These are phyloP conservation scores for Spondyliosoma cantharus DNA, from an alignment of 2,797 vertebrate species.

Conservation along the genomic window DNA sequence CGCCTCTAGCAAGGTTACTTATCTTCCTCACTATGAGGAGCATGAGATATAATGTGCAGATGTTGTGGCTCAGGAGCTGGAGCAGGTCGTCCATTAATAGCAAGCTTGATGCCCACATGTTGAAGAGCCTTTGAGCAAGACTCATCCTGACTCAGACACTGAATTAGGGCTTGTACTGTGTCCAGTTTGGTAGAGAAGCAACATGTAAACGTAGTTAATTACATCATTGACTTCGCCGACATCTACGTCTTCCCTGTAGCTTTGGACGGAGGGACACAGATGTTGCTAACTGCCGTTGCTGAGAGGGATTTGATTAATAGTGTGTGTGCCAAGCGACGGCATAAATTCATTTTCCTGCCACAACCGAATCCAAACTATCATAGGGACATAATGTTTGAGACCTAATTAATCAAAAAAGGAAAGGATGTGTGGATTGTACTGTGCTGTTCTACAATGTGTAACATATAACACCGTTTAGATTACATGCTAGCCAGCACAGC, in stretches of 20 bases:
- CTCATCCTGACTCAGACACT: neutral
- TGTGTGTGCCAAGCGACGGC: neutral
- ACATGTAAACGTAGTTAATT: neutral
- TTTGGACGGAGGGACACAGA: neutral
- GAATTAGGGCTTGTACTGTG: neutral
- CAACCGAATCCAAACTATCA: neutral
- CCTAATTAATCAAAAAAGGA: neutral
- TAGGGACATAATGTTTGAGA: neutral
- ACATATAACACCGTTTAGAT: neutral
- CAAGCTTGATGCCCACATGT: neutral
- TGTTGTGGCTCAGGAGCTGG: conserved; percentile 1
- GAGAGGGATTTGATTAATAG: neutral
- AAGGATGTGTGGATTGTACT: neutral
- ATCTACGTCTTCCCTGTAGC: neutral
- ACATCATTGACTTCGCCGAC: neutral
- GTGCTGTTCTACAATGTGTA: neutral
- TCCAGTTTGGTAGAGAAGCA: neutral
- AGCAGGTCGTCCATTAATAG: neutral
- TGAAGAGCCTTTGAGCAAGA: conserved; percentile 15
- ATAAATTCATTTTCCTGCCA: neutral
- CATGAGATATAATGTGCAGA: neutral
- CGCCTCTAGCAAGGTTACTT: conserved; percentile 21
- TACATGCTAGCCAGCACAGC: neutral
- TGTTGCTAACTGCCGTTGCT: neutral
- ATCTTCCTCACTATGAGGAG: neutral